Base-by-base conservation (phyloP, 2,113 vertebrate genomes). In the Alaudala cheleensis region DNA sequence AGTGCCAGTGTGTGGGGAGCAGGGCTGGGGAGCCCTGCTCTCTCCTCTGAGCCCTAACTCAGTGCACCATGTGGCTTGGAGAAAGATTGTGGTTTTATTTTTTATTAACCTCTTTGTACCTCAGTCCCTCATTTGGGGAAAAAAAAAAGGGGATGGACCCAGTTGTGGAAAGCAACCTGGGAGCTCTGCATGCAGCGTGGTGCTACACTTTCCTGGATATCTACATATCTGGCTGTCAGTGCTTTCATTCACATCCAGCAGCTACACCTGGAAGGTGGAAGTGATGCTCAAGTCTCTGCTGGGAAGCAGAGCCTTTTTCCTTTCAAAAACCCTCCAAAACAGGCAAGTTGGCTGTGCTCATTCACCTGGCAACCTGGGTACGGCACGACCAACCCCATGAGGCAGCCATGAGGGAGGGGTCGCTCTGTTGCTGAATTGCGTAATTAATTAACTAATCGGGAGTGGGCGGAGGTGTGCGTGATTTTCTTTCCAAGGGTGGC, bases 101-200 rank as follows among this genome's bases (percentile, higher is more conserved):
- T 95, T 70, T 81, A 14, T 45, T 72, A 44, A 94, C 81, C 58
- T 83, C 72, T 91, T 79, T 81, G 94, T 96, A 94, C 95, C 92
- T 95, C 92, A 39, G 11, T 86, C 61, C 67, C 84, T 67, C 8
- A 11, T 67, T 26, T 64, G 67, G 87, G 82, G 3, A 17, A 31
- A 24, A 44, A 56, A 40, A 49, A 65, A 69, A 2, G 74, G 92
- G 91, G 78, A 95, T 81, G 56, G 51, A 45, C 74, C 47, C 57
- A 47, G 51, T 33, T 86, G 58, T 65, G 54, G 58, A 64, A 72
- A 61, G 66, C 71, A 23, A 11, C 29, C 14, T 40, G 88, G 69
- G 67, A 72, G n/a, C 58, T 86, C 54, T 72, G 74, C 61, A 14
- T 82, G 88, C 62, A 24, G 72, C 0, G 0, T 24, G 45, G 83